A percentile compares a stretch with the other conserved stretches of the same genome.
phyloP scores from a whole-genome alignment of 2,113 vertebrate genomes.

The Amphiprion percula region DNA sequence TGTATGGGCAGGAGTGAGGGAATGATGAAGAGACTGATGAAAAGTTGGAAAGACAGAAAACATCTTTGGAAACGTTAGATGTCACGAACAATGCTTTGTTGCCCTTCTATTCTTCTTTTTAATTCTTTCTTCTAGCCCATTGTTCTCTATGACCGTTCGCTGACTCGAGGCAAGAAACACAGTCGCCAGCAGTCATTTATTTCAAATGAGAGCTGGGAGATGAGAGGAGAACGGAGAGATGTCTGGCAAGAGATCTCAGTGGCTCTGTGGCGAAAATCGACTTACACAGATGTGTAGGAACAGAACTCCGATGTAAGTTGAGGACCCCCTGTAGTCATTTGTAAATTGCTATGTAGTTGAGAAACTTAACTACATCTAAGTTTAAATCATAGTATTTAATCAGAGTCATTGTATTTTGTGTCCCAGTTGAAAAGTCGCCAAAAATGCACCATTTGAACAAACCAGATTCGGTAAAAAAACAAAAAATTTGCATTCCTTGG shows the following conservation, averaged over 20 bases:
- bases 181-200: conserved; percentile 38
- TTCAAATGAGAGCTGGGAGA: conserved; percentile 31
- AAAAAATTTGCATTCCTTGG: too few relatives aligned
- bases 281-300: too few relatives aligned
- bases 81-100: conserved; percentile 21
- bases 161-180: conserved; percentile 47
- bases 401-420: too few relatives aligned
- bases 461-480: too few relatives aligned
- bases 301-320: too few relatives aligned
- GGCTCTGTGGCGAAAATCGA: not conserved
- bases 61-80: conserved; percentile 17
- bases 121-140: not conserved
- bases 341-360: too few relatives aligned
- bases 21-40: conserved; percentile 7
- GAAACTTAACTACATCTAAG: too few relatives aligned
- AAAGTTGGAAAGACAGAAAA: not conserved
- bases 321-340: too few relatives aligned
- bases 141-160: conserved; percentile 1
- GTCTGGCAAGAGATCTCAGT: conserved; percentile 20
- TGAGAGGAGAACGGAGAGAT: not conserved
- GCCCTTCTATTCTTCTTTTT: not conserved
- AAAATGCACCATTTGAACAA: too few relatives aligned
- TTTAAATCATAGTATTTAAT: too few relatives aligned
- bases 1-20: not conserved
- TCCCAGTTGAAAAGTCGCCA: too few relatives aligned